These are phyloP conservation scores for Eristalis arbustorum DNA, from an alignment of 2,888 invertebrate genomes.

Conservation along the genomic window DNA sequence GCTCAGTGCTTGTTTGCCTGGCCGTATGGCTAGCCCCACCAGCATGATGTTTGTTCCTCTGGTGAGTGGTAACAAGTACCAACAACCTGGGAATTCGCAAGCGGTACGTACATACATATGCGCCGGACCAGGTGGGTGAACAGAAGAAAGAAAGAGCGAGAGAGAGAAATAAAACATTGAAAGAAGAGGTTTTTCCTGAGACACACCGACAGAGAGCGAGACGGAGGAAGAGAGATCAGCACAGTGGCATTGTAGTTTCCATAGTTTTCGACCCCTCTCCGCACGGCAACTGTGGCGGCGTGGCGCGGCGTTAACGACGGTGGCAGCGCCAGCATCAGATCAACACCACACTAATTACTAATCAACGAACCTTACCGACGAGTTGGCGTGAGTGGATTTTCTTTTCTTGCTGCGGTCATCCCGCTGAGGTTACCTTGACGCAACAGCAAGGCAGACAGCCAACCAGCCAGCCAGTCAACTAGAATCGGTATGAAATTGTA, in stretches of 20 bases:
- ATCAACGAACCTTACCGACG: conserved; percentile 43
- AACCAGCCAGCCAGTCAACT: neutral
- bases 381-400: conserved; percentile 57
- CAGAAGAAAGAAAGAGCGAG: neutral
- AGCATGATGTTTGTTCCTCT: conserved; percentile 8
- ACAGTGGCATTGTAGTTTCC: conserved; percentile 60
- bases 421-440: conserved; percentile 65
- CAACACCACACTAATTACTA: conserved; percentile 61
- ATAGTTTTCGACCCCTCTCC: conserved; percentile 60
- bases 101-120: conserved; percentile 19
- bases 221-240: neutral
- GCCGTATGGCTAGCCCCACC: conserved; percentile 38
- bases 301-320: neutral
- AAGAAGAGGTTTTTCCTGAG: conserved; percentile 63
- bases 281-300: neutral
- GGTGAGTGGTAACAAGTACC: conserved; percentile 50
- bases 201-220: neutral
- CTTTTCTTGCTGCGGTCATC: conserved; percentile 66
- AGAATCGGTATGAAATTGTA: conserved; percentile 16
- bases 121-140: conserved; percentile 7
- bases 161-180: conserved; percentile 20
- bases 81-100: conserved; percentile 56
- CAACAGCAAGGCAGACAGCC: conserved; percentile 42
- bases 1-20: conserved; percentile 45
- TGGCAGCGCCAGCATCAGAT: conserved; percentile 28